These are phyloP conservation scores for Aphelinus certus DNA, from an alignment of 1,140 invertebrate species.

Conservation along the genomic window DNA sequence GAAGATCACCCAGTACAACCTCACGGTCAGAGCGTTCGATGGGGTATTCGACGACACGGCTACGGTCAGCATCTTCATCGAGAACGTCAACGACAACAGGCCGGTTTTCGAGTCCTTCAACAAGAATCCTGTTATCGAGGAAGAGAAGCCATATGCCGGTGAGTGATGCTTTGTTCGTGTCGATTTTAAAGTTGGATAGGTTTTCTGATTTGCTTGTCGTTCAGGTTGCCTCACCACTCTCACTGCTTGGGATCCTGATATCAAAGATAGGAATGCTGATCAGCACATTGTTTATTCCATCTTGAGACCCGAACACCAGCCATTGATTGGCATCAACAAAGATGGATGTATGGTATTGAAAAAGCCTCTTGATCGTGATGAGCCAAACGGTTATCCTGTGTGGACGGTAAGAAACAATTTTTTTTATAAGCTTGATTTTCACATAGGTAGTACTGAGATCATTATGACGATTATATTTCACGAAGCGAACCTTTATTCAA, in stretches of 20 bases:
- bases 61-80: conserved; percentile 80
- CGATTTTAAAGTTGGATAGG: no score
- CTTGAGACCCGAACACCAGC: conserved; percentile 75
- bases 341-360: conserved; percentile 79
- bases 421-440: no score
- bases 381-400: conserved; percentile 80
- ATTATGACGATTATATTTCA: conserved; percentile 2
- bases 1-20: conserved; percentile 78
- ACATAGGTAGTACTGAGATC: no score
- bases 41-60: conserved; percentile 80
- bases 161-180: neutral
- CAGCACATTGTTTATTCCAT: conserved; percentile 83
- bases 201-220: neutral
- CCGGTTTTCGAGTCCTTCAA: conserved; percentile 77
- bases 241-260: conserved; percentile 84
- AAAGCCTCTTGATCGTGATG: conserved; percentile 87
- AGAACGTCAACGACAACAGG: conserved; percentile 85
- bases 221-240: conserved; percentile 68
- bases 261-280: conserved; percentile 75
- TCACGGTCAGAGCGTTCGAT: conserved; percentile 82
- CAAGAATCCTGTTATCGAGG: conserved; percentile 75
- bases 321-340: conserved; percentile 76
- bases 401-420: conserved; percentile 66
- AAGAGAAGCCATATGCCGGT: conserved; percentile 71
- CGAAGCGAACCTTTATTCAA: neutral